Evolutionary conservation across 2,797 vertebrate species (phyloP).

Genomic region (Furcifer pardalis): DNA sequence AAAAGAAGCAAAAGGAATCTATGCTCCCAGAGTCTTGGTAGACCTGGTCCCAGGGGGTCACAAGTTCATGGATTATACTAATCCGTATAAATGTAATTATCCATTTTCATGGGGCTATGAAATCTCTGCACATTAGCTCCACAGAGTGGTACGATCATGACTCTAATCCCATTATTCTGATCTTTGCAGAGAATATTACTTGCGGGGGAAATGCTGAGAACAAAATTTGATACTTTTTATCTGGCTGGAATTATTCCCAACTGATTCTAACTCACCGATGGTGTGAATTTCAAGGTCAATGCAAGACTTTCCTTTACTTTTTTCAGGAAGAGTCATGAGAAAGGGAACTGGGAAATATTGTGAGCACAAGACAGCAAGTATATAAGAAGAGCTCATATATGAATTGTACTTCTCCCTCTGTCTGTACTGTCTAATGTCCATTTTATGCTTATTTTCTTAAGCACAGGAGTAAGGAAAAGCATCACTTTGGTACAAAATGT

Average conservation of each 20-base stretch:
- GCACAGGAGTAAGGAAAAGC: not conserved
- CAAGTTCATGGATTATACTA: slow-evolving; percentile 56
- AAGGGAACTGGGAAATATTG: not conserved
- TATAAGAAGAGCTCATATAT: not conserved
- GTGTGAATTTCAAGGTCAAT: slow-evolving; percentile 35
- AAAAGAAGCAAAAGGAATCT: not conserved
- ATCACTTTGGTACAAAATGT: not conserved
- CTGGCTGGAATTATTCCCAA: slow-evolving; percentile 4
- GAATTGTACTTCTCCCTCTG: not conserved
- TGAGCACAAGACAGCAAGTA: not conserved
- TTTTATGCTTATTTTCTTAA: too few relatives aligned
- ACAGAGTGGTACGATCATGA: slow-evolving; percentile 48
- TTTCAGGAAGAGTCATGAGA: not conserved
- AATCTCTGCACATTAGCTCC: slow-evolving; percentile 24
- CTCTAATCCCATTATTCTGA: slow-evolving; percentile 59
- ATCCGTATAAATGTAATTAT: slow-evolving; percentile 67
- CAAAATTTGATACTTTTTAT: slow-evolving; percentile 52
- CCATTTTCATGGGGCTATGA: slow-evolving; percentile 50
- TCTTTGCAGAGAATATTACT: slow-evolving; percentile 24
- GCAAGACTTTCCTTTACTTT: slow-evolving; percentile 9
- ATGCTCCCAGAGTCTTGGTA: slow-evolving; percentile 20
- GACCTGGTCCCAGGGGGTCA: slow-evolving; percentile 41
- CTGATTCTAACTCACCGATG: not conserved
- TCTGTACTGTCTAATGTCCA: not conserved
- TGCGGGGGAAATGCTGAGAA: slow-evolving; percentile 26